Percentiles rank a stretch among this genome's conserved stretches.
These are phyloP conservation scores for Bombylius major DNA, from an alignment of 2,888 invertebrate genomes.

Conservation along the genomic window DNA sequence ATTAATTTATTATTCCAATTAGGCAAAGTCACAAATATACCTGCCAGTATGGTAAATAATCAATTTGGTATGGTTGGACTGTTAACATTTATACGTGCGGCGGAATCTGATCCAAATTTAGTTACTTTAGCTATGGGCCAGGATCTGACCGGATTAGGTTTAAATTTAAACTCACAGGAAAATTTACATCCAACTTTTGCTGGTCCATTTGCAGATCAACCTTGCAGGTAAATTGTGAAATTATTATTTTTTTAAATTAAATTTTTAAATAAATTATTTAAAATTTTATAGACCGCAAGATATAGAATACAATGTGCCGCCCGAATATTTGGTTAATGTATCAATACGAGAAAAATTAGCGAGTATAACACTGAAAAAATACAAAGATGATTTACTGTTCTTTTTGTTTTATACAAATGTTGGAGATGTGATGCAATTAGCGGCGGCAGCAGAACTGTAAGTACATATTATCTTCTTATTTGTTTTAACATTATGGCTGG, in stretches of 20 bases:
- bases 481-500: background rate
- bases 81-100: conserved; percentile 93
- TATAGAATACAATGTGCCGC: conserved; percentile 95
- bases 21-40: conserved; percentile 98
- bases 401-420: conserved; percentile 99
- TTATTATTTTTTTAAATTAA: background rate
- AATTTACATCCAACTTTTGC: conserved; percentile 97
- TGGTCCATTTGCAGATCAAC: conserved; percentile 97
- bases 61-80: conserved; percentile 99
- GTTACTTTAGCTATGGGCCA: conserved; percentile 94
- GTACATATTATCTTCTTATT: conserved; percentile 28
- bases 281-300: conserved; percentile 73
- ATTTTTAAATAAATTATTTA: background rate
- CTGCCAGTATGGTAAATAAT: conserved; percentile 96
- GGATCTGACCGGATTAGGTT: conserved; percentile 93
- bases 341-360: conserved; percentile 92
- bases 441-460: conserved; percentile 94
- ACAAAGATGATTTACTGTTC: conserved; percentile 97
- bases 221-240: conserved; percentile 50
- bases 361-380: conserved; percentile 88
- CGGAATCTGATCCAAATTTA: conserved; percentile 93
- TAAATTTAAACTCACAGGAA: conserved; percentile 97
- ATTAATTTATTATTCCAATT: conserved; percentile 15
- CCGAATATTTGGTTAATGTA: conserved; percentile 96
- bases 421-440: conserved; percentile 94